phyloP scores from a whole-genome alignment of 2,888 invertebrate species.

The Phaonia tiefii region DNA sequence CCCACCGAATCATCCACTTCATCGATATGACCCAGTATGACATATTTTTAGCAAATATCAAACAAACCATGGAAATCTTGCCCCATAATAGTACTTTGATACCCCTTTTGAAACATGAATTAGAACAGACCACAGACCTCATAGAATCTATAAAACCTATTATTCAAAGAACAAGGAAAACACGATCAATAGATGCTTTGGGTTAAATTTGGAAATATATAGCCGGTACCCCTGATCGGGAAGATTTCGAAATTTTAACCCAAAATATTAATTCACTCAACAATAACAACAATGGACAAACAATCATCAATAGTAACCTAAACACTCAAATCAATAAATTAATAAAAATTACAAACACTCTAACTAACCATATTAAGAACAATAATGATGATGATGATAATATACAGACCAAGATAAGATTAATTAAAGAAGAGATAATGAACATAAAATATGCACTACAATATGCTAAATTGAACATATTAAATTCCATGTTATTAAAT shows the following conservation, averaged over 20 bases:
- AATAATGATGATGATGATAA: background rate
- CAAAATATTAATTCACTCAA: background rate
- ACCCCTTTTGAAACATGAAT: background rate
- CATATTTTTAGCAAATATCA: background rate
- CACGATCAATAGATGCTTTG: background rate
- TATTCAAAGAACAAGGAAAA: background rate
- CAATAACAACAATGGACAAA: conserved; percentile 6
- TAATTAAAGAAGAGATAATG: too few relatives aligned
- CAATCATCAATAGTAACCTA: background rate
- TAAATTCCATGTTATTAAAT: too few relatives aligned
- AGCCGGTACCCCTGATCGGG: too few relatives aligned
- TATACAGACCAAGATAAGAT: too few relatives aligned
- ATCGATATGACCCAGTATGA: too few relatives aligned
- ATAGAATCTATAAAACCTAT: background rate
- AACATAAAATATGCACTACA: too few relatives aligned
- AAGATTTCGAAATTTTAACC: too few relatives aligned
- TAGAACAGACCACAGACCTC: background rate
- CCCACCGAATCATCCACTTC: background rate
- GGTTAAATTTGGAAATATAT: conserved; percentile 1
- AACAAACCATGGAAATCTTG: background rate
- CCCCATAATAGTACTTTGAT: background rate
- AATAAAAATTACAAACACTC: background rate
- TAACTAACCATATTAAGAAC: background rate
- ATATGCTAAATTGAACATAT: too few relatives aligned
- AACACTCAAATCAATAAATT: background rate